These are phyloP conservation scores for Microchrysa polita DNA, from an alignment of 2,888 invertebrate species.

Conservation along the genomic window DNA sequence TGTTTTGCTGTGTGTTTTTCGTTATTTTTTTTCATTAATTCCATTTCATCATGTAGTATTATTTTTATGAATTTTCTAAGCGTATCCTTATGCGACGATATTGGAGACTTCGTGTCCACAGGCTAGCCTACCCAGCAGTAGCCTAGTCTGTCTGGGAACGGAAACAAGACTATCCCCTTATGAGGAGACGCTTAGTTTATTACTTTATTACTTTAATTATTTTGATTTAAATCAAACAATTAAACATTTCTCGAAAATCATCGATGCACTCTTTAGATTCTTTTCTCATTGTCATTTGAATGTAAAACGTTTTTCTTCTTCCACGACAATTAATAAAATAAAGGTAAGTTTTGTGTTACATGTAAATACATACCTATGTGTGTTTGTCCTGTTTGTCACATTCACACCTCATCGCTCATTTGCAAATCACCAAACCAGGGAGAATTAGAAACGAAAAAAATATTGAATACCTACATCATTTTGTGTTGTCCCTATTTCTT, in stretches of 20 bases:
- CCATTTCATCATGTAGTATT: slow-evolving; percentile 52
- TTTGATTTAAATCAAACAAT: not conserved
- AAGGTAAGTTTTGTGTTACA: slow-evolving; percentile 29
- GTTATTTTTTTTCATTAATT: slow-evolving; percentile 44
- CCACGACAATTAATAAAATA: not conserved
- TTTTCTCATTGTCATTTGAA: slow-evolving; percentile 45
- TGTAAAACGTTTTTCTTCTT: slow-evolving; percentile 31
- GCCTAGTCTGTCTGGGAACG: too few species aligned
- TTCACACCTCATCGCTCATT: not conserved
- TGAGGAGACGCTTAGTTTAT: too few species aligned
- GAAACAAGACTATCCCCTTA: too few species aligned
- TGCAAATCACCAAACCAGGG: not conserved
- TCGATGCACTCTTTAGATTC: slow-evolving; percentile 48
- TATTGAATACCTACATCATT: too few species aligned
- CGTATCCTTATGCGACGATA: slow-evolving; percentile 41
- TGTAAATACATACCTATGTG: too few species aligned
- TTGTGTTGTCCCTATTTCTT: not conserved
- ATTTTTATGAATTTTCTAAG: slow-evolving; percentile 47
- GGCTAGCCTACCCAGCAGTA: too few species aligned
- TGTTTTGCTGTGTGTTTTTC: slow-evolving; percentile 26
- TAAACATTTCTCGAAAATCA: slow-evolving; percentile 32
- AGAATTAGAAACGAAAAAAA: not conserved
- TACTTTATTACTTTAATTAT: slow-evolving; percentile 11
- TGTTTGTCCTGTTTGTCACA: not conserved
- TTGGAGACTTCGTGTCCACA: slow-evolving; percentile 42